Conservation (phyloP, 2,113 vertebrate species). For the Coryphaenoides rupestris region DNA sequence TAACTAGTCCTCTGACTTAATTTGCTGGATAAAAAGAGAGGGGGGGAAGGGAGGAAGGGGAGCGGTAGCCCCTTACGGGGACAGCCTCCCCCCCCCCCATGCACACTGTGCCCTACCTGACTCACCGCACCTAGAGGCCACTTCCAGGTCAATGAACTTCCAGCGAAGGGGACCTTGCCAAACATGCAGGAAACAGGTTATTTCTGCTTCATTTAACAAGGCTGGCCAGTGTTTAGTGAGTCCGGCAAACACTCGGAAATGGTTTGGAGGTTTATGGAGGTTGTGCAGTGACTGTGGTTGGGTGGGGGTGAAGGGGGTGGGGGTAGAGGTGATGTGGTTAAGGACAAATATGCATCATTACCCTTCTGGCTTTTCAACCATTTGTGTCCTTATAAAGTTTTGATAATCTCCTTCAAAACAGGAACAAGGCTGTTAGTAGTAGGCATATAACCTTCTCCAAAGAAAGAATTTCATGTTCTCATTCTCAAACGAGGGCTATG, state of each 20-base stretch:
- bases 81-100: conserved; percentile 48
- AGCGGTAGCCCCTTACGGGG: conserved; percentile 52
- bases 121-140: conserved; percentile 72
- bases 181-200: conserved; percentile 56
- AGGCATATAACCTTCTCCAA: no score
- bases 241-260: conserved; percentile 17
- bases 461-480: no score
- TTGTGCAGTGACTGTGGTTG: no score
- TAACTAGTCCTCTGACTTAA: conserved; percentile 44
- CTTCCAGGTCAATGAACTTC: conserved; percentile 71
- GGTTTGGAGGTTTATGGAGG: conserved; percentile 21
- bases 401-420: no score
- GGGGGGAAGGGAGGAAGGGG: conserved; percentile 40
- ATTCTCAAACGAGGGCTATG: no score
- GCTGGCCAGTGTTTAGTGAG: conserved; percentile 49
- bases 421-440: no score
- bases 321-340: no score
- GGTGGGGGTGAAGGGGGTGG: no score
- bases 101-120: conserved; percentile 62
- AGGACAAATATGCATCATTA: no score
- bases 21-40: conserved; percentile 21
- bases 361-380: no score
- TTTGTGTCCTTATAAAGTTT: no score
- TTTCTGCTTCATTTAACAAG: conserved; percentile 59
- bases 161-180: conserved; percentile 67